Percentiles rank a stretch among this genome's conserved stretches.
These are phyloP conservation scores for Prorops nasuta DNA, from an alignment of 1,140 invertebrate species.

Conservation along the genomic window DNA sequence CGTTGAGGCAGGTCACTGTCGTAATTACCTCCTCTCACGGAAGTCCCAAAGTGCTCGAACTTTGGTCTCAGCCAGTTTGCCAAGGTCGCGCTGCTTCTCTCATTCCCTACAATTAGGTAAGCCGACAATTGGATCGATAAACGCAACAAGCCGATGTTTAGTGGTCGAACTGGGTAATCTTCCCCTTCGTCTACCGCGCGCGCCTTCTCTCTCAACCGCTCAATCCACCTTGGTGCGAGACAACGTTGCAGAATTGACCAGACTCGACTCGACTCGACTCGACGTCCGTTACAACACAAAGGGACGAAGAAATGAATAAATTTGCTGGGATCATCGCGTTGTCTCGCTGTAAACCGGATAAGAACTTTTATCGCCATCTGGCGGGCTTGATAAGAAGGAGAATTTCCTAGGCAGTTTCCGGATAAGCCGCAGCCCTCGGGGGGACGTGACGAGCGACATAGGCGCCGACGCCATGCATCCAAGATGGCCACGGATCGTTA, in stretches of 20 bases:
- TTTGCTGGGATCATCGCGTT: no score
- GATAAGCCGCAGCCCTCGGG: constrained; percentile 39
- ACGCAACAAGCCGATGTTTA: constrained; percentile 18
- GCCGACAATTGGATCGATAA: constrained; percentile 46
- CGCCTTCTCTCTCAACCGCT: constrained; percentile 8
- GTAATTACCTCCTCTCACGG: constrained; percentile 45
- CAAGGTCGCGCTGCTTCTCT: constrained; percentile 34
- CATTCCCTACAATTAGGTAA: constrained; percentile 41
- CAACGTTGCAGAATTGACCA: no score
- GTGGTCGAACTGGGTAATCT: no score
- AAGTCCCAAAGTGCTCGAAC: constrained; percentile 37
- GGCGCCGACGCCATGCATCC: constrained; percentile 41
- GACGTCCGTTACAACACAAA: no score
- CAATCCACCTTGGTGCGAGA: no score
- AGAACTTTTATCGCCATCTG: constrained; percentile 52
- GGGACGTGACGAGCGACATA: constrained; percentile 36
- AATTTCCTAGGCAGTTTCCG: constrained; percentile 41
- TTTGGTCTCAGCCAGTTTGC: constrained; percentile 25
- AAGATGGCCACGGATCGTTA: constrained; percentile 48
- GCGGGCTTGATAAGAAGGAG: constrained; percentile 41
- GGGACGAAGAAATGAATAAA: no score
- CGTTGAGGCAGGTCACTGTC: constrained; percentile 43
- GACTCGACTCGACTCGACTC: no score
- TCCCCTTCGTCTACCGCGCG: not conserved
- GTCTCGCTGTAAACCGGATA: no score